Evolutionary conservation across 2,797 vertebrate genomes (phyloP).

Genomic region (Florisuga fusca): DNA sequence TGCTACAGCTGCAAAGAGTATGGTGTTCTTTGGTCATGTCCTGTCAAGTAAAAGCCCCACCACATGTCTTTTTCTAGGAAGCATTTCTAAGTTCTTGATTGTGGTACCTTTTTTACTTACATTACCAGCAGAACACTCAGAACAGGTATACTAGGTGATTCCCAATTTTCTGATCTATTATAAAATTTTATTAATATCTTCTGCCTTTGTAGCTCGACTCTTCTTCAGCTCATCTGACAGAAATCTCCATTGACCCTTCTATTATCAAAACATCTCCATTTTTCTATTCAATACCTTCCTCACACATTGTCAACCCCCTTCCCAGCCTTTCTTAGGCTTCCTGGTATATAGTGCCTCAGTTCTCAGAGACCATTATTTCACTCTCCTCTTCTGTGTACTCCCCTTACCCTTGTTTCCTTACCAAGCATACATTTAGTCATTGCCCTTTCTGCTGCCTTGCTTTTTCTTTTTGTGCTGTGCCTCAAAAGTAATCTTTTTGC

Average conservation of each 20-base stretch:
- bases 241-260: background rate
- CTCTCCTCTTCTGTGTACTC: background rate
- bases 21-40: background rate
- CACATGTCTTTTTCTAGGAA: background rate
- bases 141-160: background rate
- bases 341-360: background rate
- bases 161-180: background rate
- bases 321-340: background rate
- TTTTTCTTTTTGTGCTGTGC: rapidly evolving
- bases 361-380: background rate
- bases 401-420: background rate
- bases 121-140: background rate
- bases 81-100: background rate
- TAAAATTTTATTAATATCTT: background rate
- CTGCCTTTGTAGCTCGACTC: background rate
- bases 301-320: background rate
- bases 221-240: background rate
- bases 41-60: background rate
- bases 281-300: background rate
- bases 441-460: background rate
- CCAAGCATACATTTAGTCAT: background rate
- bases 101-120: background rate
- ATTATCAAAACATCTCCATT: background rate
- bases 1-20: background rate
- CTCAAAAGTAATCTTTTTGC: background rate